phyloP scores from a whole-genome alignment of 2,113 vertebrate species.

The Psittacula cyanocephala region DNA sequence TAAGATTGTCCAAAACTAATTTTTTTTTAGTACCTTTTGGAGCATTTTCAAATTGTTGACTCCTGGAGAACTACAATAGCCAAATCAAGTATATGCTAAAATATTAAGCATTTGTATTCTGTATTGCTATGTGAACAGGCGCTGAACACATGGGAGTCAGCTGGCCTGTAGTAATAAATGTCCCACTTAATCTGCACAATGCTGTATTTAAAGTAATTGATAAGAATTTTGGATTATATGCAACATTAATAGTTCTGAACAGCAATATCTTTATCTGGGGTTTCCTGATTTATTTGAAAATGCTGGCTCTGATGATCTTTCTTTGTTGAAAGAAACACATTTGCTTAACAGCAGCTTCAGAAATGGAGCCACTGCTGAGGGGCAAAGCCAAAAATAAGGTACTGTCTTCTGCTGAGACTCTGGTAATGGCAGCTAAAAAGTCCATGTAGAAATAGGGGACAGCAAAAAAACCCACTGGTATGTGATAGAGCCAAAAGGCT shows the following conservation, averaged over 20 bases:
- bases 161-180: not conserved
- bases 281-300: not conserved
- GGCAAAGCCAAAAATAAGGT: not conserved
- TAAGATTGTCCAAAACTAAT: not conserved
- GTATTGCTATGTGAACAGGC: not conserved
- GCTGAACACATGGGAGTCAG: not conserved
- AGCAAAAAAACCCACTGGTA: not conserved
- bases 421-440: not conserved
- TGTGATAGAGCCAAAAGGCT: not conserved
- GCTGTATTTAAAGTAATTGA: not conserved
- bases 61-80: not conserved
- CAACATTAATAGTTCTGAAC: not conserved
- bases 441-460: not conserved
- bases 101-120: not conserved
- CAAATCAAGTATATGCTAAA: not conserved
- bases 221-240: not conserved
- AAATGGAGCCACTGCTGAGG: not conserved
- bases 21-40: not conserved
- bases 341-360: not conserved
- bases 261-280: not conserved
- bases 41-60: not conserved
- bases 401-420: not conserved
- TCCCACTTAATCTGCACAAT: not conserved
- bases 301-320: not conserved
- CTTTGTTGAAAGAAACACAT: not conserved